A percentile compares a stretch with the other conserved stretches of the same genome.
Conservation (phyloP, 2,888 invertebrate species). For the Drosophila nr. fundita region DNA sequence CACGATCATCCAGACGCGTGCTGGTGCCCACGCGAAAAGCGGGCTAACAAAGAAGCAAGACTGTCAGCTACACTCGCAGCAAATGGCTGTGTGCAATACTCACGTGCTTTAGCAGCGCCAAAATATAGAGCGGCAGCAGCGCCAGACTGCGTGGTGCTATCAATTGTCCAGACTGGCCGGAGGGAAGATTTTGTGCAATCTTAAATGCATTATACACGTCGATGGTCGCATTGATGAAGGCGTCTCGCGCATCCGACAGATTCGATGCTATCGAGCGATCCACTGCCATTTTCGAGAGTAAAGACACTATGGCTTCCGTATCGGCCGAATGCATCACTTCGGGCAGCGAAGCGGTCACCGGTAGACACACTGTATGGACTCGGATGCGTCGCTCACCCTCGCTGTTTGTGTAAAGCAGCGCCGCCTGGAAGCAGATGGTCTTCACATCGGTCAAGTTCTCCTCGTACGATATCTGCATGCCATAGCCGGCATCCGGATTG, state of each 20-base stretch:
- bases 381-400: conserved; percentile 98
- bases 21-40: conserved; percentile 95
- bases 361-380: conserved; percentile 98
- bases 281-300: conserved; percentile 99
- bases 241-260: conserved; percentile 97
- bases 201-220: conserved; percentile 93
- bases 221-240: conserved; percentile 96
- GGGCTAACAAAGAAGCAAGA: conserved; percentile 86
- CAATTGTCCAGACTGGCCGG: conserved; percentile 87
- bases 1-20: conserved; percentile 96
- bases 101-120: conserved; percentile 94
- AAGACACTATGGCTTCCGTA: conserved; percentile 95
- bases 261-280: conserved; percentile 95
- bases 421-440: conserved; percentile 98
- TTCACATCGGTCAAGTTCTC: conserved; percentile 94
- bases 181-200: conserved; percentile 88
- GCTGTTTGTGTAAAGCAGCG: conserved; percentile 97
- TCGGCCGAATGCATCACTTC: conserved; percentile 96
- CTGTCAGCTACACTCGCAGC: neutral
- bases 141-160: conserved; percentile 91
- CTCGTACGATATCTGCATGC: conserved; percentile 97
- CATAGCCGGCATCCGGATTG: conserved; percentile 98
- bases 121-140: conserved; percentile 94
- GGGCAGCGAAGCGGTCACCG: conserved; percentile 92
- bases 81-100: conserved; percentile 78